Conservation (phyloP, 2,888 invertebrate species). For the Eudasyphora cyanicolor region DNA sequence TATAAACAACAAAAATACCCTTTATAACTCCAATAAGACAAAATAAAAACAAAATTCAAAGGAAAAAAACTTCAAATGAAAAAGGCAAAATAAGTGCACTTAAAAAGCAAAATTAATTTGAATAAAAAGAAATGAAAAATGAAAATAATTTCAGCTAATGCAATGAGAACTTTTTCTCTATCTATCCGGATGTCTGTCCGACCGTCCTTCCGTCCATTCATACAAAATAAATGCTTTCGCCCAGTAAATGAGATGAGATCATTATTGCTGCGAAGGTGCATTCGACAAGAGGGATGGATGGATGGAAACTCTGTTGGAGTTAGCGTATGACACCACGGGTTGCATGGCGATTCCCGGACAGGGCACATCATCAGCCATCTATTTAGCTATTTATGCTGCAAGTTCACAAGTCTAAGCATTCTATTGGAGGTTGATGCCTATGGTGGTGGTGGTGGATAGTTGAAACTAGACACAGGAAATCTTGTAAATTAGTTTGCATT, state of each 20-base stretch:
- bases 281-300: background rate
- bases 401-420: background rate
- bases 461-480: slow-evolving; percentile 54
- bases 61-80: background rate
- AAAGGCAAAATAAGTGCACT: background rate
- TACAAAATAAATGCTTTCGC: background rate
- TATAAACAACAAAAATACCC: background rate
- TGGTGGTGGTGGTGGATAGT: background rate
- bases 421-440: background rate
- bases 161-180: background rate
- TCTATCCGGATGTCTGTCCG: background rate
- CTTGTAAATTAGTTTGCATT: slow-evolving; percentile 48
- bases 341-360: too few species aligned
- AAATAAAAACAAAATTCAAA: too few species aligned
- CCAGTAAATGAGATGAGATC: background rate
- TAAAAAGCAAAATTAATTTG: background rate
- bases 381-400: background rate
- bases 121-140: background rate
- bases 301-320: background rate
- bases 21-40: background rate
- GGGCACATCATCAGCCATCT: background rate
- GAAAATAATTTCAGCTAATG: background rate
- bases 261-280: background rate
- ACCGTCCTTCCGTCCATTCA: background rate
- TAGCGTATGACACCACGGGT: background rate